Evolutionary conservation across 2,113 vertebrate species (phyloP).

Genomic region (Ceyx melanurus): DNA sequence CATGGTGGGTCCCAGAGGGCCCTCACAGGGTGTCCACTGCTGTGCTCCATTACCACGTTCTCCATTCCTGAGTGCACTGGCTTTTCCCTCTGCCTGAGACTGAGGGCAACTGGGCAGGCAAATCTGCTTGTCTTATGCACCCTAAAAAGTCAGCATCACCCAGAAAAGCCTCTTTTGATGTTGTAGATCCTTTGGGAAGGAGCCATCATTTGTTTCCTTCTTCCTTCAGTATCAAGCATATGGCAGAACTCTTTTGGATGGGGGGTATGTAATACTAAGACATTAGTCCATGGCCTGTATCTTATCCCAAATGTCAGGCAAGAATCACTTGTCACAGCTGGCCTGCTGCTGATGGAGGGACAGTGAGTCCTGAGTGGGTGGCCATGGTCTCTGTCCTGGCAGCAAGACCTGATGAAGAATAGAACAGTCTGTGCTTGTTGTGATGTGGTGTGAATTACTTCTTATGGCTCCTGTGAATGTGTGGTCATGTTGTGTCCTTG

Average conservation of each 20-base stretch:
- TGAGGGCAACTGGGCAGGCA: no score
- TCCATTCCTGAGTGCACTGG: fast-evolving
- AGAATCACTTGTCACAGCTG: not conserved
- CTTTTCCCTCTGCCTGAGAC: no score
- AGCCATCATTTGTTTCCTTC: not conserved
- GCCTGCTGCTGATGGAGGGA: not conserved
- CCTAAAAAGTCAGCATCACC: not conserved
- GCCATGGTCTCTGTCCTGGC: no score
- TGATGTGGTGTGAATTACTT: not conserved
- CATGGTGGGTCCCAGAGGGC: fast-evolving
- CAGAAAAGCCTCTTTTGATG: not conserved
- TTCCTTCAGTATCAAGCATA: fast-evolving
- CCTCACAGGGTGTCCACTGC: not conserved
- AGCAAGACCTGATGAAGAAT: not conserved
- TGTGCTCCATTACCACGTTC: fast-evolving
- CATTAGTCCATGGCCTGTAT: not conserved
- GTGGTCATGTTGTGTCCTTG: not conserved
- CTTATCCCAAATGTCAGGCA: no score
- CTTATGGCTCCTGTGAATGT: not conserved
- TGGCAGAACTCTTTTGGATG: fast-evolving
- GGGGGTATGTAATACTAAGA: not conserved
- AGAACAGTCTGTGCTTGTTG: not conserved
- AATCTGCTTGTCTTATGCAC: not conserved
- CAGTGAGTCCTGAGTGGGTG: not conserved
- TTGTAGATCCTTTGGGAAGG: not conserved